Percentiles rank a stretch among this genome's conserved stretches.
Conservation (phyloP, 2,888 invertebrate species). For the Nemotelus nigrinus region DNA sequence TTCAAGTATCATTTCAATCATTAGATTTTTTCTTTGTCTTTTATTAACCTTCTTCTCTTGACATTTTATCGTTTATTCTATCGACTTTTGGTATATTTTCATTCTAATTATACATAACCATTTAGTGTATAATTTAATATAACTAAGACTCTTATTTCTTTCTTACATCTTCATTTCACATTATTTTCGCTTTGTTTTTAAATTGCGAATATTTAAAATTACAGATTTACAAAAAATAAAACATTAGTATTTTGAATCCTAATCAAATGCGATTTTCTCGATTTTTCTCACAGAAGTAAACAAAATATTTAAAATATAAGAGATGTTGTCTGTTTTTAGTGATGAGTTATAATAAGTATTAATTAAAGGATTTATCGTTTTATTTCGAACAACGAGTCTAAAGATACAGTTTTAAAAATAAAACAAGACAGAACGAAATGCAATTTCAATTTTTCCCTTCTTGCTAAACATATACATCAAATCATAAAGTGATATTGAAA, state of each 20-base stretch:
- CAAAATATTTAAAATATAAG: too few species aligned
- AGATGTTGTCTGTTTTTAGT: too few species aligned
- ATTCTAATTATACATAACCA: constrained; percentile 21
- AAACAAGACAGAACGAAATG: constrained; percentile 1
- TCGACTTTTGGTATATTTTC: constrained; percentile 40
- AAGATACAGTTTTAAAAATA: constrained; percentile 1
- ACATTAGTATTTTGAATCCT: neutral
- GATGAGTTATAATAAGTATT: too few species aligned
- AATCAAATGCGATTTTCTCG: neutral
- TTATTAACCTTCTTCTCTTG: neutral
- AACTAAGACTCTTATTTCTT: constrained; percentile 31
- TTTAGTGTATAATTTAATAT: constrained; percentile 33
- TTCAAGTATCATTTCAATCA: constrained; percentile 6
- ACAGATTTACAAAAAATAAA: constrained; percentile 12
- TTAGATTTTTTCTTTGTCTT: constrained; percentile 12
- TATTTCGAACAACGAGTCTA: too few species aligned
- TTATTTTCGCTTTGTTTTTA: neutral
- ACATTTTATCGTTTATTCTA: constrained; percentile 20
- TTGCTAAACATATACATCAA: neutral
- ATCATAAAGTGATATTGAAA: neutral
- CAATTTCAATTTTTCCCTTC: too few species aligned
- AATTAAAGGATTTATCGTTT: too few species aligned
- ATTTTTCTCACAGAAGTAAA: neutral
- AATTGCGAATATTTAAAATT: neutral
- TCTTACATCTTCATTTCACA: constrained; percentile 1